These are phyloP conservation scores for Dromaius novaehollandiae DNA, from an alignment of 2,113 vertebrate species.

Conservation along the genomic window DNA sequence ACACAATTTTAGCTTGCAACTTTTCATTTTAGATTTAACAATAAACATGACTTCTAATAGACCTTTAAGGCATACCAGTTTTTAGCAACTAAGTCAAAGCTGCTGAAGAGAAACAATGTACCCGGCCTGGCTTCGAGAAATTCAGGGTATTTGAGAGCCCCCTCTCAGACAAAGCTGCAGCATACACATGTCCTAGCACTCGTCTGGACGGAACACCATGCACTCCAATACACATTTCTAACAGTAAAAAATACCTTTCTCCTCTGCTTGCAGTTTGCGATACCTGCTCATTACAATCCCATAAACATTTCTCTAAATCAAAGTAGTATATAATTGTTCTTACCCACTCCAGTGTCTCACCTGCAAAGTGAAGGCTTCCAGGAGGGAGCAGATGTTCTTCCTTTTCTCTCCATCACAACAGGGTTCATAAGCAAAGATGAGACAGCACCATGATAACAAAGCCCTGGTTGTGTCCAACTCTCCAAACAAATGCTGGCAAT, in stretches of 20 bases:
- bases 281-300: background rate
- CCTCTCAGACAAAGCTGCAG: background rate
- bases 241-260: background rate
- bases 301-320: background rate
- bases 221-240: background rate
- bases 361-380: background rate
- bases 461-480: background rate
- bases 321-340: background rate
- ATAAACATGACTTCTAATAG: slow-evolving; percentile 1
- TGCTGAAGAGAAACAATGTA: background rate
- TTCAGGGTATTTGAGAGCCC: background rate
- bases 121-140: background rate
- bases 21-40: background rate
- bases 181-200: background rate
- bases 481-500: background rate
- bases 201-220: background rate
- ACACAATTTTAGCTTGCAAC: background rate
- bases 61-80: background rate
- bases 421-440: background rate
- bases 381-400: background rate
- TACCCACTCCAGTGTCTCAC: background rate
- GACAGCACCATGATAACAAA: background rate
- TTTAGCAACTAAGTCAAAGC: background rate
- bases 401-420: background rate
- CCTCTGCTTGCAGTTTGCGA: background rate